phyloP scores from a whole-genome alignment of 2,888 invertebrate genomes.

The Watsonalla cultraria region DNA sequence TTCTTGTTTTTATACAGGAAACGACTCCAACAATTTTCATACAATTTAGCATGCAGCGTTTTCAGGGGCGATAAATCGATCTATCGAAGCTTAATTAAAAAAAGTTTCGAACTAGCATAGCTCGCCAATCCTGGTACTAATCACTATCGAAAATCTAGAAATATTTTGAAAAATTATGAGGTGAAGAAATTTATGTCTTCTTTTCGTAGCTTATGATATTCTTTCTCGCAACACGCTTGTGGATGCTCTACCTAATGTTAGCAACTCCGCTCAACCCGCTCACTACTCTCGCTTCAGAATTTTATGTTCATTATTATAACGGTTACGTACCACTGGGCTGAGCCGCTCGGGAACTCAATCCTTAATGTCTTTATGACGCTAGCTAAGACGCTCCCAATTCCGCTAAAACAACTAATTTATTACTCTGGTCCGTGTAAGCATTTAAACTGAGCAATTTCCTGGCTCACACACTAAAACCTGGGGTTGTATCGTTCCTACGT shows the following conservation, averaged over 20 bases:
- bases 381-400: conserved; percentile 46
- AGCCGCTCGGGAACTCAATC: conserved; percentile 45
- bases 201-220: neutral
- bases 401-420: conserved; percentile 57
- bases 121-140: too few species aligned
- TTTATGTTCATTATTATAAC: conserved; percentile 65
- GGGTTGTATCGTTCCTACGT: conserved; percentile 12
- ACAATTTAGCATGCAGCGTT: too few species aligned
- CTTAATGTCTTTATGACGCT: conserved; percentile 54
- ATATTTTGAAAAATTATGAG: too few species aligned
- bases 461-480: conserved; percentile 27
- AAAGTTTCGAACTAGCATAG: too few species aligned
- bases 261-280: conserved; percentile 44
- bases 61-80: too few species aligned
- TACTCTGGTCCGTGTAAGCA: conserved; percentile 30
- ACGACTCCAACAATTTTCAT: too few species aligned
- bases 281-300: conserved; percentile 50
- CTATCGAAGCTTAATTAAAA: too few species aligned
- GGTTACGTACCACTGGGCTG: conserved; percentile 33
- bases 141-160: too few species aligned
- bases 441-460: conserved; percentile 31
- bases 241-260: conserved; percentile 21
- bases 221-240: neutral
- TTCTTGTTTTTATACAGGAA: too few species aligned
- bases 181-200: too few species aligned